Percentiles rank a stretch among this genome's conserved stretches.
Conservation (phyloP, 1,140 invertebrate species). For the Macrotrachela quadricornifera region DNA sequence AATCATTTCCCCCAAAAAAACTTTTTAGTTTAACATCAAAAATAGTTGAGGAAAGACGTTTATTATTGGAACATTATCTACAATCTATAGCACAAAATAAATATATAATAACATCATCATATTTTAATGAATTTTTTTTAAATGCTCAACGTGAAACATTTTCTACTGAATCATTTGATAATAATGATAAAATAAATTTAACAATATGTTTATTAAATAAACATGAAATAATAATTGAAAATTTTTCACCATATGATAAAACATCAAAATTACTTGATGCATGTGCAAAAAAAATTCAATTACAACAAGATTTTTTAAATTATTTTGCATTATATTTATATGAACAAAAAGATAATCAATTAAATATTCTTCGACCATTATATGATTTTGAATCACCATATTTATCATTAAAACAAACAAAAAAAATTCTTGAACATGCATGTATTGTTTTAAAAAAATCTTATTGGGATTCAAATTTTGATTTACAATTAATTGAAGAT, state of each 20-base stretch:
- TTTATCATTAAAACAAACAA: slow-evolving; percentile 49
- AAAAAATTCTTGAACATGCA: not conserved
- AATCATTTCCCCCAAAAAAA: slow-evolving; percentile 72
- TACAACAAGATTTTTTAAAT: not conserved
- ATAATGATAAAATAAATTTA: not conserved
- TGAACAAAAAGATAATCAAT: slow-evolving; percentile 18
- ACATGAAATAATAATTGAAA: too few relatives aligned
- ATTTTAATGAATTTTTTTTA: slow-evolving; percentile 59
- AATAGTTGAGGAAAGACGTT: slow-evolving; percentile 64
- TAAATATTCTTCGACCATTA: slow-evolving; percentile 44
- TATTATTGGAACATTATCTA: slow-evolving; percentile 73
- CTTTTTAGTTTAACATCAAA: slow-evolving; percentile 53
- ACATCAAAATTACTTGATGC: too few relatives aligned
- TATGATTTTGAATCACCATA: slow-evolving; percentile 89
- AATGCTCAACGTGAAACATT: slow-evolving; percentile 55
- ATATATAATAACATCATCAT: not conserved
- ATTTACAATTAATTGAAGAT: slow-evolving; percentile 55
- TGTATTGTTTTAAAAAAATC: slow-evolving; percentile 32
- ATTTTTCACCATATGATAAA: too few relatives aligned
- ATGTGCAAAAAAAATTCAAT: not conserved
- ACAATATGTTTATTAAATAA: too few relatives aligned
- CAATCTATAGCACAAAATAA: slow-evolving; percentile 35
- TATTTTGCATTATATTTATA: slow-evolving; percentile 29
- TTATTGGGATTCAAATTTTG: slow-evolving; percentile 67
- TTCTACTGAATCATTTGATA: slow-evolving; percentile 32